phyloP scores from a whole-genome alignment of 35 echinoderm and acorn worm genomes.

The Apostichopus californicus region DNA sequence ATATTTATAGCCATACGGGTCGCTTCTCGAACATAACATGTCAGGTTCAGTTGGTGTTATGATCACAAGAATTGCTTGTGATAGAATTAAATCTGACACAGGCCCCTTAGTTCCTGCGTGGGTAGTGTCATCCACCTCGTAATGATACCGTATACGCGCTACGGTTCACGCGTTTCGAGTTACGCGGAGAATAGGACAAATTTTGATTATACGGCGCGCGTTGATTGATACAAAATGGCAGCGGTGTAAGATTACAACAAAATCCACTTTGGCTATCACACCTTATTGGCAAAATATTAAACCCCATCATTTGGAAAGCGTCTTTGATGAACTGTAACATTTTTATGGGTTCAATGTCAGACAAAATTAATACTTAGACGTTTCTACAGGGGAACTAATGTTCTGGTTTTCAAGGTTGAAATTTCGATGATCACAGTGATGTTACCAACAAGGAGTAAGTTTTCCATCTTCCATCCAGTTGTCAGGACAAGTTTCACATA shows the following conservation, averaged over 20 bases:
- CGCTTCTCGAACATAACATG: constrained; percentile 1
- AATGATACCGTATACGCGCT: constrained; percentile 32
- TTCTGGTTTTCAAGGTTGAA: constrained; percentile 5
- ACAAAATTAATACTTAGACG: not conserved
- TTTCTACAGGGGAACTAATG: constrained; percentile 3
- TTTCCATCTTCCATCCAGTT: not conserved
- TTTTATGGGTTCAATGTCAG: constrained; percentile 40
- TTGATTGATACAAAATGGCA: constrained; percentile 55
- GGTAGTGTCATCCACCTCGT: constrained; percentile 32
- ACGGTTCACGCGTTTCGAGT: constrained; percentile 37
- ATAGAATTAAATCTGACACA: constrained; percentile 26
- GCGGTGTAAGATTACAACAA: constrained; percentile 22
- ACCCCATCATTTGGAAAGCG: constrained; percentile 29
- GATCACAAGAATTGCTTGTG: not conserved
- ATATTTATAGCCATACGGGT: not conserved
- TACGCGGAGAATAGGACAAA: constrained; percentile 1
- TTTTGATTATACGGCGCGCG: constrained; percentile 43
- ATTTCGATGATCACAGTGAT: constrained; percentile 3
- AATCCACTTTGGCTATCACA: constrained; percentile 45
- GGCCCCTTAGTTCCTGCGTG: constrained; percentile 9
- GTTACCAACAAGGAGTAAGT: not conserved
- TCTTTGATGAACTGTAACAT: constrained; percentile 37
- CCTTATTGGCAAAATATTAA: constrained; percentile 49
- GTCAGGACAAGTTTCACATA: not conserved
- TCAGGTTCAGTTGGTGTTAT: not conserved